phyloP scores from a whole-genome alignment of 2,797 vertebrate species.

The Myotis pilosus region DNA sequence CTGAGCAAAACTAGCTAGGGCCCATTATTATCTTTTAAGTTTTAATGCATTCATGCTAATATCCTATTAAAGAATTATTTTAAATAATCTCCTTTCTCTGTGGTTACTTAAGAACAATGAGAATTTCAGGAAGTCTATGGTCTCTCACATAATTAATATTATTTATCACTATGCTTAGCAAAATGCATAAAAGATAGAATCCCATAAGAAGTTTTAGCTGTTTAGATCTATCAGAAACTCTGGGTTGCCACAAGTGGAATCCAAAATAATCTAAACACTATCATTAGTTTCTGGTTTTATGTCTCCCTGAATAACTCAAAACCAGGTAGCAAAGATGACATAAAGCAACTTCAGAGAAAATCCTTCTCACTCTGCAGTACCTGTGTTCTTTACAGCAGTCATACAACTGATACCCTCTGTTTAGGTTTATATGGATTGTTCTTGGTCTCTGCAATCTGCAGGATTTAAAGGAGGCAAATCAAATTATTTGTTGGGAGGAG shows the following conservation, averaged over 20 bases:
- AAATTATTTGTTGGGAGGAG: slow-evolving; percentile 67
- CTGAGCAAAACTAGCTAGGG: too few relatives aligned
- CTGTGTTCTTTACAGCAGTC: not conserved
- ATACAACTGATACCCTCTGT: not conserved
- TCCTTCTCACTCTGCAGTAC: not conserved
- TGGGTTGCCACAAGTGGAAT: not conserved
- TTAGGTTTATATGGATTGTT: slow-evolving; percentile 53
- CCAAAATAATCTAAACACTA: not conserved
- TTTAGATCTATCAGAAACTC: not conserved
- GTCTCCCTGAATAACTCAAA: not conserved
- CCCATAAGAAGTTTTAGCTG: not conserved
- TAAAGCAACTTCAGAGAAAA: not conserved
- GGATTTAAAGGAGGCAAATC: slow-evolving; percentile 68
- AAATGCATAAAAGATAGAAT: not conserved
- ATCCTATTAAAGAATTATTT: not conserved
- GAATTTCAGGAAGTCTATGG: not conserved
- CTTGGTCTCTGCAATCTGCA: slow-evolving; percentile 4
- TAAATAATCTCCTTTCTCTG: not conserved
- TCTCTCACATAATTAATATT: not conserved
- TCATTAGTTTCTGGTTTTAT: not conserved
- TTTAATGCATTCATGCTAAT: not conserved
- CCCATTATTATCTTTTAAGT: not conserved
- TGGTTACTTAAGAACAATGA: not conserved
- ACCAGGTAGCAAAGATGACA: not conserved
- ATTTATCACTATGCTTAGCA: not conserved